Percentiles rank a stretch among this genome's conserved stretches.
Conservation (phyloP, 2,797 vertebrate genomes). For the Megaceryle alcyon region DNA sequence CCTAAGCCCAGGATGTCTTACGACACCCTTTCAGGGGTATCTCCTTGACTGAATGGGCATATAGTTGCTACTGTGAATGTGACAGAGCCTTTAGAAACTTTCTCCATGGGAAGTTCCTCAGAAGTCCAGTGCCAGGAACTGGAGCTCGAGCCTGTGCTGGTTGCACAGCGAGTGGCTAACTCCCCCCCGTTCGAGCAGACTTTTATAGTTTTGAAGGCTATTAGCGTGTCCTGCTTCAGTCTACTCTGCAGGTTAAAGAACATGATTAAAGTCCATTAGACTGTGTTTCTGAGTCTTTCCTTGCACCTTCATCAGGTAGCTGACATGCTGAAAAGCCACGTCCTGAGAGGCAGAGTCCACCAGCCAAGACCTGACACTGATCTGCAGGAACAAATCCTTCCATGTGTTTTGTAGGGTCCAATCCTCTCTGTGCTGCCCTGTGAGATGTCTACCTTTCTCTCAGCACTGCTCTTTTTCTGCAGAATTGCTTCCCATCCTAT, state of each 20-base stretch:
- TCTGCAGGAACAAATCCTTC: neutral
- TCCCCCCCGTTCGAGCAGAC: neutral
- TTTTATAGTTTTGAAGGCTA: neutral
- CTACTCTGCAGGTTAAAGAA: neutral
- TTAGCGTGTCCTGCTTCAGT: neutral
- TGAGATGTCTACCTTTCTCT: neutral
- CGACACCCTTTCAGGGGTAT: neutral
- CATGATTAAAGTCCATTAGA: neutral
- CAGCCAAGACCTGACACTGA: neutral
- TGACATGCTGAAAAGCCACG: neutral
- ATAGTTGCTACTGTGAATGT: neutral
- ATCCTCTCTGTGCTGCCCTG: neutral
- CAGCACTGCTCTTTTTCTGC: neutral
- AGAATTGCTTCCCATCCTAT: neutral
- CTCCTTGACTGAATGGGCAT: neutral
- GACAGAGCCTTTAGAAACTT: neutral
- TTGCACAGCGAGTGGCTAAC: neutral
- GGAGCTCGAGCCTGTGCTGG: fast-evolving
- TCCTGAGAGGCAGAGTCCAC: neutral
- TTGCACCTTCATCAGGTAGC: neutral
- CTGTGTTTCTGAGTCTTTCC: neutral
- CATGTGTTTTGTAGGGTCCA: neutral
- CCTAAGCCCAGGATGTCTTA: neutral
- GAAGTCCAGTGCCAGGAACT: fast-evolving
- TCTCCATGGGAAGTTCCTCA: neutral